Base-by-base conservation (phyloP, 2,113 vertebrate species). In the Oreochromis spilurus region DNA sequence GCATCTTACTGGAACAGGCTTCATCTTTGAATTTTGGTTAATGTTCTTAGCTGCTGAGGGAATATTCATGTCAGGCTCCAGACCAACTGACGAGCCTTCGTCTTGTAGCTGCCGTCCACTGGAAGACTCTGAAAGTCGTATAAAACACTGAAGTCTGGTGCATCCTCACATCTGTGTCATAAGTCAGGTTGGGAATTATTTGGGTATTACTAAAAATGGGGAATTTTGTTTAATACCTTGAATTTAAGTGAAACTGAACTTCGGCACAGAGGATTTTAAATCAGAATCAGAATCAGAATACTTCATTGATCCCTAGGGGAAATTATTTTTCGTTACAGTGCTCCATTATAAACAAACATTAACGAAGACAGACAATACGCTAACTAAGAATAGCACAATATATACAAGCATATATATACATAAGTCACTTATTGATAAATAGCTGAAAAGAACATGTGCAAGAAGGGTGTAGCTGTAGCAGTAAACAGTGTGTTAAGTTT, bases 161-260 rank as follows among this genome's bases (percentile, higher is more conserved):
- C 9, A 5, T 65, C 19, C 60, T 13, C 34, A n/a, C 34, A 65
- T 65, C 60, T n/a, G 5, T 38, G 19, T 65, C 17, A 65, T 19
- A 65, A 0, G 0, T 2, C 34, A 65, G 34, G 60, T 13, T 38
- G 17, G 31, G 10, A 67, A 2, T 6, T 21, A 21, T 38, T 65
- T 8, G 60, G 34, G 4, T 36, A 0, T 38, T 3, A 0, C 1
- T 12, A 13, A 67, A 67, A 67, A 38, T 38, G 3, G 1, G 62
- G 4, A 40, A 8, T 14, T 67, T 40, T 38, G n/a, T 14, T 67
- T 40, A 67, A 40, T 21, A 38, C 62, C 6, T 67, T 67, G 0
- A 40, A 40, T 40, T 67, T 12, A 43, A 43, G 10, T 1, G 34
- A 65, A 65, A 65, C 10, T 65, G 60, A 36, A 36, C 31, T 62